phyloP scores from a whole-genome alignment of 2,113 vertebrate species.

The Rhinolophus ferrumequinum region DNA sequence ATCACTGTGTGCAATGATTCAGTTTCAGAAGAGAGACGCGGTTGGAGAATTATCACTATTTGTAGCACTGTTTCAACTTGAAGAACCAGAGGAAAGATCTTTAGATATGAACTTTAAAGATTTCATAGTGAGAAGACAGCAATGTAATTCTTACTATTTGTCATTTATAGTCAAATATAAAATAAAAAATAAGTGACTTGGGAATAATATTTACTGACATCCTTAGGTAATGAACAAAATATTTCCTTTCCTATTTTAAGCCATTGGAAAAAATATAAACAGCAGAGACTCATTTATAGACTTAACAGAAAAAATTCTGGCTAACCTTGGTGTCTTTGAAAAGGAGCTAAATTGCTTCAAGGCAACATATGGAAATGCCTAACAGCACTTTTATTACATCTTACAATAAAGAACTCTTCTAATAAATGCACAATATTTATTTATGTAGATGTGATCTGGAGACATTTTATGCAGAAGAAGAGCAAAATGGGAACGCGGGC shows the following conservation, averaged over 20 bases:
- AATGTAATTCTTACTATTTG: not conserved
- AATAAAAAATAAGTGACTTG: constrained; percentile 22
- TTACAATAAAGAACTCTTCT: not conserved
- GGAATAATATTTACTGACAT: constrained; percentile 57
- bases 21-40: not conserved
- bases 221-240: constrained; percentile 4
- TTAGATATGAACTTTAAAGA: not conserved
- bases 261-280: not conserved
- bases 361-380: not conserved
- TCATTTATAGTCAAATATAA: constrained; percentile 19
- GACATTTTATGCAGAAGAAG: not conserved
- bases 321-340: not conserved
- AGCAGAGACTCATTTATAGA: not conserved
- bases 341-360: constrained; percentile 38
- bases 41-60: not conserved
- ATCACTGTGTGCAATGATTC: not conserved
- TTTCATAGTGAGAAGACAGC: not conserved
- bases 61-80: not conserved
- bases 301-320: constrained; percentile 33
- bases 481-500: fast-evolving
- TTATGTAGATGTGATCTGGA: not conserved
- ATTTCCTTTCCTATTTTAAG: constrained; percentile 40
- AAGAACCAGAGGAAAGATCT: not conserved
- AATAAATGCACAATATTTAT: not conserved
- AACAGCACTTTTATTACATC: not conserved